These are phyloP conservation scores for Drosophila nikananu DNA, from an alignment of 1,140 invertebrate genomes.

Conservation along the genomic window DNA sequence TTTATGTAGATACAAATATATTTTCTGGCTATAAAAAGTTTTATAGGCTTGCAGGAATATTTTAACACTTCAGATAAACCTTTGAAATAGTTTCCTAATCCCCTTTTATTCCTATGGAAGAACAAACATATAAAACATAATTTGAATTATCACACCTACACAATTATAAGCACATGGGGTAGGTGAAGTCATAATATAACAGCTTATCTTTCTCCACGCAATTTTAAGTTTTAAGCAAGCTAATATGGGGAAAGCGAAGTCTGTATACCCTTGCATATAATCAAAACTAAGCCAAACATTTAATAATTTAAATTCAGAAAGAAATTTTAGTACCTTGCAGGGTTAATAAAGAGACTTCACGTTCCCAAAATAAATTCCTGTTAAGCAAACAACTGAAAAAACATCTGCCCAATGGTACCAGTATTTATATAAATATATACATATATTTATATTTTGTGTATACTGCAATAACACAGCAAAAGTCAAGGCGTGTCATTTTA, in stretches of 20 bases:
- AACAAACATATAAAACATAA: neutral
- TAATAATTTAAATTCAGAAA: neutral
- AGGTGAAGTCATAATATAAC: no score
- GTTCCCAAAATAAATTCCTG: slow-evolving; percentile 24
- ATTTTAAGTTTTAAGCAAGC: neutral
- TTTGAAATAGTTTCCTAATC: neutral
- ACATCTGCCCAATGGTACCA: slow-evolving; percentile 18
- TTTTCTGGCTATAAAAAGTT: neutral
- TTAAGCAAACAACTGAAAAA: slow-evolving; percentile 9
- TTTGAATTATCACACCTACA: neutral
- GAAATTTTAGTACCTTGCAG: neutral
- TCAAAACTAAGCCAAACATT: neutral
- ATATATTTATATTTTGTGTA: neutral
- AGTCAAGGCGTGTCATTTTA: slow-evolving; percentile 61
- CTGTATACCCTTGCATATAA: neutral
- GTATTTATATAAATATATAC: neutral
- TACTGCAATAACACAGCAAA: slow-evolving; percentile 10
- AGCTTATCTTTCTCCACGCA: neutral
- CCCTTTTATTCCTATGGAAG: neutral
- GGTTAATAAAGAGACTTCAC: neutral
- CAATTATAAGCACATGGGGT: neutral
- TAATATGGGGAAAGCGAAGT: neutral
- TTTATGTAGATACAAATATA: no score
- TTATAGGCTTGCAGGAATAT: neutral
- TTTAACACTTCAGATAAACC: neutral